These are phyloP conservation scores for Syrrhaptes paradoxus DNA, from an alignment of 2,113 vertebrate genomes.

Conservation along the genomic window DNA sequence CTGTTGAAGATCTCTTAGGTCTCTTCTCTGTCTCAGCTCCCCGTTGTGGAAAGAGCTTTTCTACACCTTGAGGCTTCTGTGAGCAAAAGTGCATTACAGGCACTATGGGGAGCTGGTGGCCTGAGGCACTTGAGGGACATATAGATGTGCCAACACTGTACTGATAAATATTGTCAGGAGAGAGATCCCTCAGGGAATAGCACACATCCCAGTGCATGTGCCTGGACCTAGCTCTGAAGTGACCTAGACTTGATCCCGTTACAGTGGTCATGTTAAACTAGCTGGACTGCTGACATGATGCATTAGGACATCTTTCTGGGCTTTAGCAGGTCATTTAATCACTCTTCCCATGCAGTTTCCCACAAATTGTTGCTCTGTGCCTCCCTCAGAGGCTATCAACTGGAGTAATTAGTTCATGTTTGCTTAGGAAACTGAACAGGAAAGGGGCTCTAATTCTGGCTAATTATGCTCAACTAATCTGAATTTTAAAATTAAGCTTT, in stretches of 20 bases:
- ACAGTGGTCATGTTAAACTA: background rate
- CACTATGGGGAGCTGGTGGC: background rate
- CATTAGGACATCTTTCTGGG: background rate
- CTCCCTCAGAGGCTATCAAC: background rate
- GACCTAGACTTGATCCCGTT: background rate
- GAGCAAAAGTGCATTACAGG: background rate
- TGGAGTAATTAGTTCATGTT: background rate
- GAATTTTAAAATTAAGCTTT: background rate
- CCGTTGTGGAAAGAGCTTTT: background rate
- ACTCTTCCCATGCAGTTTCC: background rate
- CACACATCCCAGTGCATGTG: background rate
- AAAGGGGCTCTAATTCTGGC: background rate
- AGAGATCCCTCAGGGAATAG: background rate
- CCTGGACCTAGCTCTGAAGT: background rate
- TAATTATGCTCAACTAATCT: background rate
- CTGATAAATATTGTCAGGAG: background rate
- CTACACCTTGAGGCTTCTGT: background rate
- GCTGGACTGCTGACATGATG: background rate
- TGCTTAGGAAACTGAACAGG: background rate
- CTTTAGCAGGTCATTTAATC: background rate
- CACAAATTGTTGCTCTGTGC: background rate
- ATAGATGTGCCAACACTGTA: background rate
- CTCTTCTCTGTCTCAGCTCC: background rate
- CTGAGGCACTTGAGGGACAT: background rate
- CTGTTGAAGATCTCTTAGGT: background rate